Evolutionary conservation across 2,888 invertebrate genomes (phyloP), one percentile per base, ranked within the genome.

Genomic region (Steinernema hermaphroditum): DNA sequence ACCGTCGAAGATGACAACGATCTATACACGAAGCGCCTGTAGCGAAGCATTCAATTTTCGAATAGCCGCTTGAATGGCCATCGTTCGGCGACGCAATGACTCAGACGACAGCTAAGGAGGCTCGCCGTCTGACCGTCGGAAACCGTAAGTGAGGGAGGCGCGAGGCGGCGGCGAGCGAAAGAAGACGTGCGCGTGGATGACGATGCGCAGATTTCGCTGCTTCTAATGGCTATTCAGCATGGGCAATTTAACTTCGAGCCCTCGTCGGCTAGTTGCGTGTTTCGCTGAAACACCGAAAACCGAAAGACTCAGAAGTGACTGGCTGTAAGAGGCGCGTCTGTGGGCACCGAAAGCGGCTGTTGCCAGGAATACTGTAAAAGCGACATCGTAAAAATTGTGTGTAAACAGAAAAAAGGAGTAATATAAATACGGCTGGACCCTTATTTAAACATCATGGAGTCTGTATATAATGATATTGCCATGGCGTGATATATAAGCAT

Each of bases 181-280:
- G 32, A 62, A 62, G 62, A 62, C 32, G 32, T 8, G 32, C 6
- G 27, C 27, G 27, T 34, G 14, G 29, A 27, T 54, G 54, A 22
- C 29, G 62, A 46, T 19, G 6, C 46, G 32, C 29, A 62, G 62
- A 62, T 62, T 62, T 62, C 29, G 16, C 29, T 12, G 32, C 29
- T 62, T 34, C 62, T 62, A 62, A 62, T 62, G 29, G 32, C 27
- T 62, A 29, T 62, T 62, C 29, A 62, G 16, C 62, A 62, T 32
- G 62, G 62, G 29, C 62, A 62, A 62, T 62, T 62, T 62, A 2
- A 29, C 32, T 32, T 62, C 34, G 62, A 29, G 62, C 62, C 29
- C 16, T 19, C 32, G 32, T 22, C 62, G 16, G 62, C 27, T 32
- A 27, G 27, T 54, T 54, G 54, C 54, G 54, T 27, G 62, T 32